Evolutionary conservation across 2,888 invertebrate genomes (phyloP).

Genomic region (Drosophila fulvimacula): DNA sequence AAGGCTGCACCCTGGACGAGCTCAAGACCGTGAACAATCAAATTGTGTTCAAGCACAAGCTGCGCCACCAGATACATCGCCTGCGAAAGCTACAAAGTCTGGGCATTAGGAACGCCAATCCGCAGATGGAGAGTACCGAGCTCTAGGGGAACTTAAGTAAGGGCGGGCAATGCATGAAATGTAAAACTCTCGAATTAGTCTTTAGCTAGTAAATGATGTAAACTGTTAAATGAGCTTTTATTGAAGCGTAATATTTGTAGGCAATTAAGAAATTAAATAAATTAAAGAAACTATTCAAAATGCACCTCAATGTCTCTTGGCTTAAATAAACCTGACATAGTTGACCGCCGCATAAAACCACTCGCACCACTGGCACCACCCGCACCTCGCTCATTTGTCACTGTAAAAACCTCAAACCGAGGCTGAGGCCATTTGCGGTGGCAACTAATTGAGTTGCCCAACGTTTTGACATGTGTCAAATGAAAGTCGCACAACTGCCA

Average conservation of each 20-base stretch:
- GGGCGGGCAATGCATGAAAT: constrained; percentile 44
- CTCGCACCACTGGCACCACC: not conserved
- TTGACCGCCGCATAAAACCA: constrained; percentile 11
- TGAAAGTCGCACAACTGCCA: constrained; percentile 65
- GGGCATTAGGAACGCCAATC: constrained; percentile 71
- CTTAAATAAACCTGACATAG: constrained; percentile 15
- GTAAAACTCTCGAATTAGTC: not conserved
- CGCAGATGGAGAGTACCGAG: constrained; percentile 68
- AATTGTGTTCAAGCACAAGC: constrained; percentile 68
- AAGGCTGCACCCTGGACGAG: constrained; percentile 66
- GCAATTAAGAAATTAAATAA: no score
- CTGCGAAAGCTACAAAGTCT: constrained; percentile 57
- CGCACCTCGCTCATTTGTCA: not conserved
- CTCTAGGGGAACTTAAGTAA: constrained; percentile 32
- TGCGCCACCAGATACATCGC: constrained; percentile 63
- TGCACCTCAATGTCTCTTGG: not conserved
- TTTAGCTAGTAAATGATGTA: not conserved
- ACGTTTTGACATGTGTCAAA: constrained; percentile 75
- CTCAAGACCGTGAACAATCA: constrained; percentile 68
- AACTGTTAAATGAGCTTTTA: constrained; percentile 7
- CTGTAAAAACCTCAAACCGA: constrained; percentile 43
- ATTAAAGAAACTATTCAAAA: constrained; percentile 15
- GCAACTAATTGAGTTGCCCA: constrained; percentile 73
- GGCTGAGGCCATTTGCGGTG: constrained; percentile 58
- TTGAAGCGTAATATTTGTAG: not conserved